Conservation (phyloP, 1,140 invertebrate genomes). For the Sminthurinus signatus region DNA sequence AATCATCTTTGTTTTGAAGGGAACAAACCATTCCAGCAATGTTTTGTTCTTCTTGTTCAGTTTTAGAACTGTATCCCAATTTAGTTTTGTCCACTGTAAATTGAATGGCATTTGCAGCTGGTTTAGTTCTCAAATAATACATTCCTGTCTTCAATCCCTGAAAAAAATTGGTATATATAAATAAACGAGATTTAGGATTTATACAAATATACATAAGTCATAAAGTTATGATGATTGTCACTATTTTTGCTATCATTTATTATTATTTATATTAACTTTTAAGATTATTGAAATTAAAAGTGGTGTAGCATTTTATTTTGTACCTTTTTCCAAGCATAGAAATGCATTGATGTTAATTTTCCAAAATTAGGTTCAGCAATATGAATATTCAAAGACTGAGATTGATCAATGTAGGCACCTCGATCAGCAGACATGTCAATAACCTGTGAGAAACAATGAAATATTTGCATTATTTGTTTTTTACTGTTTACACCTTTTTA, state of each 20-base stretch:
- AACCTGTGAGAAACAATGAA: no score
- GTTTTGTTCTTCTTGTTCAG: conserved; percentile 51
- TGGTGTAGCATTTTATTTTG: no score
- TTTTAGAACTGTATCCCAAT: no score
- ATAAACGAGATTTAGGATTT: no score
- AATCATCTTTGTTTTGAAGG: conserved; percentile 74
- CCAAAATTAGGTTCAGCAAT: conserved; percentile 89
- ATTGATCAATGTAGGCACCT: conserved; percentile 97
- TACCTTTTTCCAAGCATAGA: conserved; percentile 92
- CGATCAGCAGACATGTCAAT: conserved; percentile 97
- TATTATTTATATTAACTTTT: no score
- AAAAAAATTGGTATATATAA: no score
- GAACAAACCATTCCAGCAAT: conserved; percentile 78
- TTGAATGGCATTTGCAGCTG: conserved; percentile 92
- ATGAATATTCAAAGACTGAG: conserved; percentile 94
- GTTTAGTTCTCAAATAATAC: conserved; percentile 97
- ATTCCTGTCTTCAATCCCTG: conserved; percentile 98
- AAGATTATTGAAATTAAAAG: no score
- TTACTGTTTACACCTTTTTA: no score
- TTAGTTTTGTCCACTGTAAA: conserved; percentile 95
- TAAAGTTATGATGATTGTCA: no score
- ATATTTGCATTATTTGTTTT: no score
- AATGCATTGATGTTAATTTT: conserved; percentile 96
- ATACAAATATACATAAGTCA: no score
- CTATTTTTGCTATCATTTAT: no score